Evolutionary conservation across 2,888 invertebrate species (phyloP).

Genomic region (Drosophila stalkeri): DNA sequence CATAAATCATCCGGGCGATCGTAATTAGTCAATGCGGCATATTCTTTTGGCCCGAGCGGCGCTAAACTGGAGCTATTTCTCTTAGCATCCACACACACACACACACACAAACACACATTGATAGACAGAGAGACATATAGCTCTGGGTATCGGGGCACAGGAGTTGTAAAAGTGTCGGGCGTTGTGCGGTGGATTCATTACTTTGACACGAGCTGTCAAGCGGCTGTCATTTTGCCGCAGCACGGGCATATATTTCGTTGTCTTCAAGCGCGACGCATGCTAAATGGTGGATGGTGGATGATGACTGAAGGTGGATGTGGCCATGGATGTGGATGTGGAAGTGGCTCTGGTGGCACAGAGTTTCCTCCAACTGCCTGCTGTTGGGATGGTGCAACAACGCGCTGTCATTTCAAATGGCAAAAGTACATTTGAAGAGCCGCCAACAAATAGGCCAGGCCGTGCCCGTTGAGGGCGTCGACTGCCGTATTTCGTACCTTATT

Average conservation of each 20-base stretch:
- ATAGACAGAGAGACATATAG: neutral
- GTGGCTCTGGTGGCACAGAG: slow-evolving; percentile 10
- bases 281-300: slow-evolving; percentile 64
- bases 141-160: slow-evolving; percentile 5
- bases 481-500: slow-evolving; percentile 82
- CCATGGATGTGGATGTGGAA: slow-evolving; percentile 53
- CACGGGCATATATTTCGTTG: slow-evolving; percentile 67
- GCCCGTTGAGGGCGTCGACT: slow-evolving; percentile 70
- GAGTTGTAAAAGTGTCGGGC: slow-evolving; percentile 82
- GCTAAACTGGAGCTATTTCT: slow-evolving; percentile 81
- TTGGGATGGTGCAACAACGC: slow-evolving; percentile 59
- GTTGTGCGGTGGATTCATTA: slow-evolving; percentile 83
- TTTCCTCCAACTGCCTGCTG: neutral
- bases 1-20: slow-evolving; percentile 78
- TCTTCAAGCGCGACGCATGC: slow-evolving; percentile 60
- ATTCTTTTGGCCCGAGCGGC: slow-evolving; percentile 53
- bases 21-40: slow-evolving; percentile 80
- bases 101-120: neutral
- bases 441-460: slow-evolving; percentile 74
- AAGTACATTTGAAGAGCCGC: slow-evolving; percentile 77
- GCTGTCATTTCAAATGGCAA: slow-evolving; percentile 75
- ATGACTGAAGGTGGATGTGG: slow-evolving; percentile 48
- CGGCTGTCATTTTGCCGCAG: slow-evolving; percentile 81
- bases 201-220: slow-evolving; percentile 84
- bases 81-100: slow-evolving; percentile 52